phyloP scores from a whole-genome alignment of 2,113 vertebrate genomes.

The Gavialis gangeticus region DNA sequence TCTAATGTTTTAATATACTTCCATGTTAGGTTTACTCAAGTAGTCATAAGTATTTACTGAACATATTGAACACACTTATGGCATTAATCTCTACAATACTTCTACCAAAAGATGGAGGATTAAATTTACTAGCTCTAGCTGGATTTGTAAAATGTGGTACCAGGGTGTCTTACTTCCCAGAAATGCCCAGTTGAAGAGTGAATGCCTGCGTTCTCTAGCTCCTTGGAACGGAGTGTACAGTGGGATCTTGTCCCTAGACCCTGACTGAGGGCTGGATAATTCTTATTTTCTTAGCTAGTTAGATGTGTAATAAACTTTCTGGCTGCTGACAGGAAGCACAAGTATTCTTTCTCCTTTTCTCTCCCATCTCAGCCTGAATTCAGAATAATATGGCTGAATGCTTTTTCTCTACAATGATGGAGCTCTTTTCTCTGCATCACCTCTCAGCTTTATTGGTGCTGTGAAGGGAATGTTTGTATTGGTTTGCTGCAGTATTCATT shows the following conservation, averaged over 20 bases:
- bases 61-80: background rate
- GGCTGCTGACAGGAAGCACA: background rate
- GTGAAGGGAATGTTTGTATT: background rate
- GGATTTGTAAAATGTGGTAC: background rate
- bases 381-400: no score
- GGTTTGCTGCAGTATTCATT: background rate
- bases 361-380: background rate
- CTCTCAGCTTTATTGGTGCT: background rate
- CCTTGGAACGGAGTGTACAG: background rate
- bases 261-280: background rate
- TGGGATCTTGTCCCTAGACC: background rate
- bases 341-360: background rate
- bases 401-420: background rate
- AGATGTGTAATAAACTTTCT: background rate
- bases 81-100: background rate
- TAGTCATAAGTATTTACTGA: background rate
- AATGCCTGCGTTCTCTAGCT: background rate
- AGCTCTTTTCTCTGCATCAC: background rate
- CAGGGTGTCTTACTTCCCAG: background rate
- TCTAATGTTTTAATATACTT: background rate
- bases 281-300: background rate
- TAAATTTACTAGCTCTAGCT: background rate
- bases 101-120: background rate
- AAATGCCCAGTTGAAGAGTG: background rate
- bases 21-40: background rate